Conservation (phyloP, 2,888 invertebrate species). For the Schizaphis graminum region DNA sequence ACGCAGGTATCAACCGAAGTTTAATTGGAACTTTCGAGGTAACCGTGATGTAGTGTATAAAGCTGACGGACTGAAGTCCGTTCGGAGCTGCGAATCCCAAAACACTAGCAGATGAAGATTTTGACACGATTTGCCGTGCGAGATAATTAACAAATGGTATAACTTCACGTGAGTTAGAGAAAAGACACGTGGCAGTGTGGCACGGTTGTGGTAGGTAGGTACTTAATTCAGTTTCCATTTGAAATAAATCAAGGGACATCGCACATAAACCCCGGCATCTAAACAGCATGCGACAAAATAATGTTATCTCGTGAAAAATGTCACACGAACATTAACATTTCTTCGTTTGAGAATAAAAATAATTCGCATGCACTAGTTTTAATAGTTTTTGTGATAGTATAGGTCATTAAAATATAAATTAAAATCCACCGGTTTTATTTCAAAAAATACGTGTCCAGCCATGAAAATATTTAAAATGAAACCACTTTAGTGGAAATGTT, state of each 20-base stretch:
- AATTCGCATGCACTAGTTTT: neutral
- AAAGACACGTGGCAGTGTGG: constrained; percentile 7
- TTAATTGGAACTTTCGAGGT: constrained; percentile 6
- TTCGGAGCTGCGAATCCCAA: constrained; percentile 20
- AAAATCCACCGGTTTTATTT: neutral
- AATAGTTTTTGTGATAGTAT: neutral
- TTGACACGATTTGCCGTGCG: constrained; percentile 36
- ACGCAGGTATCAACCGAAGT: neutral
- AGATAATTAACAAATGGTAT: constrained; percentile 54
- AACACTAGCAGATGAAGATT: constrained; percentile 30
- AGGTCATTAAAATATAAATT: neutral
- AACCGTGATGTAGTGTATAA: neutral
- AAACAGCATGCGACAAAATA: neutral
- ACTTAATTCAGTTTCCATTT: constrained; percentile 48
- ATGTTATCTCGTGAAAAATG: neutral
- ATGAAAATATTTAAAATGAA: neutral
- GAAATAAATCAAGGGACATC: constrained; percentile 45
- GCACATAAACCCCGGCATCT: neutral
- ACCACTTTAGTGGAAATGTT: constrained; percentile 2
- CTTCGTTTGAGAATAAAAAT: constrained; percentile 5
- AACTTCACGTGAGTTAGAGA: constrained; percentile 25
- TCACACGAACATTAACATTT: neutral
- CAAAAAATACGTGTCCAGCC: neutral
- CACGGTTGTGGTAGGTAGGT: neutral
- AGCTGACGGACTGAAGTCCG: constrained; percentile 12